Evolutionary conservation across 2,113 vertebrate genomes (phyloP), one percentile per base, ranked within the genome.

Genomic region (Scartelaos histophorus): DNA sequence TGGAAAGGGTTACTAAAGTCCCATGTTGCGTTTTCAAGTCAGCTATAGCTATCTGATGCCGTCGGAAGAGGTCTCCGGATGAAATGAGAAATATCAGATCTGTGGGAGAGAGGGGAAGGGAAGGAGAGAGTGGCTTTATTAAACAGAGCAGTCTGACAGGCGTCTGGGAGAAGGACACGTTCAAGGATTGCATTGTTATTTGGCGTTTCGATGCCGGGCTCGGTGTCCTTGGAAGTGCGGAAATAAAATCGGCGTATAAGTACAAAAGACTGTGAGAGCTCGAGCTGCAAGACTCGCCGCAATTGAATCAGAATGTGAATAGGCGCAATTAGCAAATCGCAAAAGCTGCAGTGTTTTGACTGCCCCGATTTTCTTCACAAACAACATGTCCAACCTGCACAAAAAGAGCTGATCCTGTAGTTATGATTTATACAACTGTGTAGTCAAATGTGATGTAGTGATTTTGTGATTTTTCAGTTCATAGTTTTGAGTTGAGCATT

Each of bases 11-110:
- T 61, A 17, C 13, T 61, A 13, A 38, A 64, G 35, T 64, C 61
- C 61, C 61, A n/a, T 64, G 61, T 64, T 38, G 29, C 19, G 61
- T 64, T 64, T 64, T 64, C 16, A 64, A 35, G 16, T n/a, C 29
- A 38, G 19, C 29, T 16, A 6, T 25, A 29, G 57, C 57, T 17
- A 62, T 61, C 35, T 13, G 7, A 16, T 61, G 58, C 5, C 25
- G 29, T 35, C 60, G n/a, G 17, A 64, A 64, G 61, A 10, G 5
- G 17, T 64, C 61, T 64, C 29, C 3, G 19, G 60, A 64, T 15
- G 19, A 34, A 64, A 38, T 11, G 38, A 38, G 9, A 64, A 34
- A 34, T 35, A 35, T 19, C 58, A 61, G 15, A 38, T 64, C 34
- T 9, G 16, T 38, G 60, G 12, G 60, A 60, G 21, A 7, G 21